Evolutionary conservation across 2,797 vertebrate species (phyloP), one percentile per base, ranked within the genome.

Genomic region (Rhodeus uyekii): DNA sequence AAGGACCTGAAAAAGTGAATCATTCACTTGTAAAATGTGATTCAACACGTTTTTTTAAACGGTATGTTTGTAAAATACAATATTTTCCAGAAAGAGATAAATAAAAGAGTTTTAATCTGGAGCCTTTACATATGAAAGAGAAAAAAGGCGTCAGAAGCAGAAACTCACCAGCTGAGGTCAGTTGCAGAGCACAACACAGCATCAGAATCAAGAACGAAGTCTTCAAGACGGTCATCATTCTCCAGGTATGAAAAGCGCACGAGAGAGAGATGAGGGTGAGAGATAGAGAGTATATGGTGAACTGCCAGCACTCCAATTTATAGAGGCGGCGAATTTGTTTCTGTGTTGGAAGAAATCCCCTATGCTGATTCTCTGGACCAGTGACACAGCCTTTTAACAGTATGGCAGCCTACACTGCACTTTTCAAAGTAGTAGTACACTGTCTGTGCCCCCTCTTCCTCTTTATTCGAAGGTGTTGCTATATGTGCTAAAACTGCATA

Each of bases 141-240:
- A 36, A 64, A 13, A 63, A 16, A 27, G 16, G 10, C 36, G 29
- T 48, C 61, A 65, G 29, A 65, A 19, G 22, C 22, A 67, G 5
- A 50, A 24, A 60, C 64, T 79, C 24, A 79, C 68, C 61, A n/a
- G 42, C 65, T 48, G 32, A 78, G 2, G n/a, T n/a, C 19, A 64
- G 32, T 29, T 29, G 24, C n/a, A 63, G 14, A 29, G 32, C 32
- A 48, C 39, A 78, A 19, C 27, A 46, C 18, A 82, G 16, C 48
- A 58, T 44, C 58, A 53, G 34, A 39, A 67, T 38, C 63, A 78
- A 3, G 13, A 18, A 8, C 3, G 75, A 39, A 14, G 65, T 53
- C 16, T 72, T 72, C 12, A 72, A 13, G 46, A 85, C 19, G 13
- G 4, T 74, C 10, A 19, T 42, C 55, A 72, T 67, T 53, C 46